phyloP scores from a whole-genome alignment of 2,113 vertebrate genomes.

The Mandrillus leucophaeus region DNA sequence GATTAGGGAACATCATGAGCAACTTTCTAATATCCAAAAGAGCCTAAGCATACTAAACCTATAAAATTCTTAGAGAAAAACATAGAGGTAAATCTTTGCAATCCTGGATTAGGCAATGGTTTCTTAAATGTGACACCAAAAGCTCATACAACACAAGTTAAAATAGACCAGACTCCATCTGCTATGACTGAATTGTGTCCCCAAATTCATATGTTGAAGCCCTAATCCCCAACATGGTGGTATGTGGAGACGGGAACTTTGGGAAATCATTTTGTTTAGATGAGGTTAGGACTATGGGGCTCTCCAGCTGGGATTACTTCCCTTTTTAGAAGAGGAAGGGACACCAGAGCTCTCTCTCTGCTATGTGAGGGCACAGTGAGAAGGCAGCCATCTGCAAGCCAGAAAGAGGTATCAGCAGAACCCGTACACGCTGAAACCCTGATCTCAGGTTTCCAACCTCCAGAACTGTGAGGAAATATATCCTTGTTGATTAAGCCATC shows the following conservation, averaged over 20 bases:
- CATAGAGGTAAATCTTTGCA: neutral
- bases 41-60: neutral
- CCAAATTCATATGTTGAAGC: neutral
- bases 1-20: neutral
- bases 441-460: neutral
- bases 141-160: neutral
- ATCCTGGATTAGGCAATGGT: neutral
- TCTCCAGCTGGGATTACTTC: neutral
- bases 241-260: neutral
- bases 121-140: neutral
- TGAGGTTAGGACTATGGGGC: accelerated
- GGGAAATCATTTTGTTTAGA: neutral
- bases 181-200: neutral
- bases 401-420: neutral
- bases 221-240: neutral
- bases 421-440: accelerated
- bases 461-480: neutral
- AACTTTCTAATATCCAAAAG: neutral
- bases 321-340: neutral
- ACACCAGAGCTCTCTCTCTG: neutral
- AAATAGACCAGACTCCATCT: neutral
- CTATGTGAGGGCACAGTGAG: neutral
- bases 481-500: neutral
- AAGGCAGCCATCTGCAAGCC: neutral
- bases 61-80: neutral